These are phyloP conservation scores for Plebejus anna DNA, from an alignment of 2,888 invertebrate species.

Conservation along the genomic window DNA sequence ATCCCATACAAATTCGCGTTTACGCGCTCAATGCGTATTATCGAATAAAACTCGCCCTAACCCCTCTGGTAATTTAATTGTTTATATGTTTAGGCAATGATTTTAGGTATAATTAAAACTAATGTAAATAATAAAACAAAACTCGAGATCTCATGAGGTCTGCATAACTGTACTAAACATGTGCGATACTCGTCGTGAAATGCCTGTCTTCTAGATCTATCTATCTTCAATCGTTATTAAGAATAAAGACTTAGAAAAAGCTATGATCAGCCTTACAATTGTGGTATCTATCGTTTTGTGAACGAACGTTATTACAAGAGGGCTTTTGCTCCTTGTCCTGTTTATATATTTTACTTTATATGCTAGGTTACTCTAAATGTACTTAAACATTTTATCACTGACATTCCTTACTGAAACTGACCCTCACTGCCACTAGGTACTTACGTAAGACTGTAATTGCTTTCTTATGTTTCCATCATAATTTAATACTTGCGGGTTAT, in stretches of 20 bases:
- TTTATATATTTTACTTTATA: not conserved
- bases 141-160: conserved; percentile 5
- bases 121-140: conserved; percentile 7
- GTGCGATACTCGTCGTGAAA: not conserved
- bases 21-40: no score
- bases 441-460: not conserved
- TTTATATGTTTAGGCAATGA: not conserved
- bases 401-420: not conserved
- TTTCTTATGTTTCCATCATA: not conserved
- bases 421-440: conserved; percentile 13
- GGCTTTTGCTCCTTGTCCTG: not conserved
- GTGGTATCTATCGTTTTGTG: not conserved
- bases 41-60: no score
- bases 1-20: no score
- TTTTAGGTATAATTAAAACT: not conserved
- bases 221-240: not conserved
- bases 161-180: not conserved
- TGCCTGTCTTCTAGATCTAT: not conserved
- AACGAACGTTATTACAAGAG: not conserved
- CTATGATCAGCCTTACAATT: not conserved
- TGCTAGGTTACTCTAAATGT: not conserved
- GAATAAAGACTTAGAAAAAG: not conserved
- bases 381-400: not conserved
- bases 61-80: conserved; percentile 3
- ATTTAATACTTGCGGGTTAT: not conserved